Evolutionary conservation across 2,797 vertebrate genomes (phyloP).

Genomic region (Hyperoplus immaculatus): DNA sequence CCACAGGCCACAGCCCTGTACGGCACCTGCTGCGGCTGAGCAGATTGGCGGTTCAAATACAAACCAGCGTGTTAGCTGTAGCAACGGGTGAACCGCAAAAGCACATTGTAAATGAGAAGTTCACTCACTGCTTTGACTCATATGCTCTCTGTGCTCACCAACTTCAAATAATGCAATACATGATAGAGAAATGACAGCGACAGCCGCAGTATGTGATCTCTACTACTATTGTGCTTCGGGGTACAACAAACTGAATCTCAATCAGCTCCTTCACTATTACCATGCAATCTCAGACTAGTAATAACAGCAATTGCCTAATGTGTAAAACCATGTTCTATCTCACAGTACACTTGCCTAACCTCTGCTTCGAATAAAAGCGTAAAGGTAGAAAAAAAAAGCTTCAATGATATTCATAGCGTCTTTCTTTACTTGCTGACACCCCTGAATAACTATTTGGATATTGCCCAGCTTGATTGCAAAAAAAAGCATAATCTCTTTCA

Average conservation of each 20-base stretch:
- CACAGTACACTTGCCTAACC: conserved; percentile 10
- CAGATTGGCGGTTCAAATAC: not conserved
- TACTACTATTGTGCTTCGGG: not conserved
- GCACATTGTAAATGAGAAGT: not conserved
- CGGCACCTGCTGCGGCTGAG: no score
- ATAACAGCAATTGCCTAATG: conserved; percentile 19
- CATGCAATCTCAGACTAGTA: not conserved
- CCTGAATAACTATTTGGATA: conserved; percentile 46
- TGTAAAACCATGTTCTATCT: conserved; percentile 18
- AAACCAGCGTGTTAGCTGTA: not conserved
- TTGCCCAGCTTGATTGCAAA: conserved; percentile 49
- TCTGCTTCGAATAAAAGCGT: conserved; percentile 57
- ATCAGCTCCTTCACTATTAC: not conserved
- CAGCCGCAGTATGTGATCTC: not conserved
- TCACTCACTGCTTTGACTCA: not conserved
- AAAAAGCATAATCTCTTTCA: conserved; percentile 59
- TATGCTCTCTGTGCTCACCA: not conserved
- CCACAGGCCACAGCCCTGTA: no score
- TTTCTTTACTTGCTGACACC: conserved; percentile 47
- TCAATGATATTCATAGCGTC: conserved; percentile 60
- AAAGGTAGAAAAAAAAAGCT: conserved; percentile 54
- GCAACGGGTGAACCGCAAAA: not conserved
- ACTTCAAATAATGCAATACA: conserved; percentile 8
- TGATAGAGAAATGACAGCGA: not conserved
- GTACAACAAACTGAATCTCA: not conserved